Evolutionary conservation across 2,113 vertebrate species (phyloP).

Genomic region (Pluvianellus socialis): DNA sequence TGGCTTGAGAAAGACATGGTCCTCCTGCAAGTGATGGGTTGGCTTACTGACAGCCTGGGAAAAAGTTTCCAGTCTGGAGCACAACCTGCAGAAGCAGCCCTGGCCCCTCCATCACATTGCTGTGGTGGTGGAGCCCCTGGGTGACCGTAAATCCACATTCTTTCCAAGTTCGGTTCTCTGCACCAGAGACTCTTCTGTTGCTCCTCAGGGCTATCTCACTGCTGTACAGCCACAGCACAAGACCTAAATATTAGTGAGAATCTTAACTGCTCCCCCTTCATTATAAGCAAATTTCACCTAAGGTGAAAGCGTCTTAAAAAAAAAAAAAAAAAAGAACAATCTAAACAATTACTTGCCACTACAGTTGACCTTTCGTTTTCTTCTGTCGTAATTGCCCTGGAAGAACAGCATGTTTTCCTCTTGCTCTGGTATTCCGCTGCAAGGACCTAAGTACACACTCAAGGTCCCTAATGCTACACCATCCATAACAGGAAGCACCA

Average conservation of each 20-base stretch:
- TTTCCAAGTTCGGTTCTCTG: neutral
- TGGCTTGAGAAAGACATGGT: neutral
- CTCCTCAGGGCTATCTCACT: neutral
- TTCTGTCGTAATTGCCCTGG: neutral
- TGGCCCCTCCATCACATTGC: neutral
- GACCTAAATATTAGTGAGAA: neutral
- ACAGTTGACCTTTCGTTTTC: neutral
- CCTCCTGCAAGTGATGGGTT: neutral
- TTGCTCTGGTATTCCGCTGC: neutral
- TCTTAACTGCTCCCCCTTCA: neutral
- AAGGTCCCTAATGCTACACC: neutral
- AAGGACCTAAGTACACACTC: neutral
- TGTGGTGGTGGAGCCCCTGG: neutral
- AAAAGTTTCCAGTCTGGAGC: neutral
- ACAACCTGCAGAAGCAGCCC: neutral
- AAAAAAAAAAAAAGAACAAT: neutral
- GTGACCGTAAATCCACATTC: neutral
- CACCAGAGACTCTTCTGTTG: neutral
- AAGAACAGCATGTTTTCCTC: neutral
- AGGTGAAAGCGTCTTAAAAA: neutral
- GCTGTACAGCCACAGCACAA: neutral
- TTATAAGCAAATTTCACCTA: neutral
- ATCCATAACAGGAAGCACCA: neutral
- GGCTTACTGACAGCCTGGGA: neutral
- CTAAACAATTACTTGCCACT: neutral